Evolutionary conservation across 2,113 vertebrate genomes (phyloP).

Genomic region (Lutjanus erythropterus): DNA sequence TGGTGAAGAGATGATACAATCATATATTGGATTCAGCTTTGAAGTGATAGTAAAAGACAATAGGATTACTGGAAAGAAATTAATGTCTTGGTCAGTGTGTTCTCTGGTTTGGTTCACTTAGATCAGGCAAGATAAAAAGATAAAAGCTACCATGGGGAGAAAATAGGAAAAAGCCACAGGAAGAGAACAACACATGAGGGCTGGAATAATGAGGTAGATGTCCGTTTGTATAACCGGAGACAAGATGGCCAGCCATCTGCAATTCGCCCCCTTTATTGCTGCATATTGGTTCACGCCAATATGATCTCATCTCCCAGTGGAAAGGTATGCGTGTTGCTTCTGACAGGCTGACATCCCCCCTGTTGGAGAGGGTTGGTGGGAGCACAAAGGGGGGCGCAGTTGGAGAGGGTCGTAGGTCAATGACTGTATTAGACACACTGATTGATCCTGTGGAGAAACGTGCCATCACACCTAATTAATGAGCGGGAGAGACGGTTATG

Average conservation of each 20-base stretch:
- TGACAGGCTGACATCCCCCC: slow-evolving; percentile 65
- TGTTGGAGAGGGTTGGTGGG: slow-evolving; percentile 48
- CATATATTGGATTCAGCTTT: not conserved
- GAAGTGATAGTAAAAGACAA: slow-evolving; percentile 6
- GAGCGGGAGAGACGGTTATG: slow-evolving; percentile 48
- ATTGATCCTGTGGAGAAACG: slow-evolving; percentile 76
- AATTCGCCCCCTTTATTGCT: slow-evolving; percentile 45
- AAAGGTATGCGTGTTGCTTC: slow-evolving; percentile 48
- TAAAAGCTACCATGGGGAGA: not conserved
- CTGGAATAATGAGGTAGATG: slow-evolving; percentile 53
- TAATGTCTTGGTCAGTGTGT: not conserved
- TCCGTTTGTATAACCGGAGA: slow-evolving; percentile 50
- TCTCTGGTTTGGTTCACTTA: slow-evolving; percentile 23
- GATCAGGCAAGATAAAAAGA: slow-evolving; percentile 18
- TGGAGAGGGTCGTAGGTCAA: slow-evolving; percentile 76
- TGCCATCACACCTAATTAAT: slow-evolving; percentile 74
- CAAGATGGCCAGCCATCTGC: slow-evolving; percentile 44
- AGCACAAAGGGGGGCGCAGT: slow-evolving; percentile 47
- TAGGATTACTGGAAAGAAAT: slow-evolving; percentile 17
- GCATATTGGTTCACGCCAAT: slow-evolving; percentile 61
- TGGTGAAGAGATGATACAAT: slow-evolving; percentile 4
- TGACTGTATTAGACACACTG: slow-evolving; percentile 74
- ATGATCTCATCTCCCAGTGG: slow-evolving; percentile 60
- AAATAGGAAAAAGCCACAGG: not conserved
- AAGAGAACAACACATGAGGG: slow-evolving; percentile 30